These are phyloP conservation scores for Catharus ustulatus DNA, from an alignment of 2,797 vertebrate species.

Conservation along the genomic window DNA sequence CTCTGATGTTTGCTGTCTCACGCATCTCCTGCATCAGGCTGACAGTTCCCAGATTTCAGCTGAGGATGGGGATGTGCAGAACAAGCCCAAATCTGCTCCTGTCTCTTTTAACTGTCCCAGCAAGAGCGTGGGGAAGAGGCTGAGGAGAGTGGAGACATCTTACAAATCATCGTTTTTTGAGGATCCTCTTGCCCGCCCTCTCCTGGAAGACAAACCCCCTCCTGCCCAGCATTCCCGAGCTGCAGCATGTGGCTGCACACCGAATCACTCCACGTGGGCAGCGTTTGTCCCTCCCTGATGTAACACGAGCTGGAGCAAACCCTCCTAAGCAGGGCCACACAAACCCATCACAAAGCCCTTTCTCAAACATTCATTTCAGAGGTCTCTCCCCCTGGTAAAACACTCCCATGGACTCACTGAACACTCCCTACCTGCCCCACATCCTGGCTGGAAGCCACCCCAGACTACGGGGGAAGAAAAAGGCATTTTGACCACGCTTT, in stretches of 20 bases:
- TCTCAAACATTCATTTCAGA: background rate
- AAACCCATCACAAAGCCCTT: background rate
- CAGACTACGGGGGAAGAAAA: rapidly evolving
- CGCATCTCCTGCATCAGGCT: background rate
- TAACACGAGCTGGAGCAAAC: background rate
- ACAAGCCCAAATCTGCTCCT: slow-evolving; percentile 23
- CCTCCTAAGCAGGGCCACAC: background rate
- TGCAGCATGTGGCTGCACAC: rapidly evolving
- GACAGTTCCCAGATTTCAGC: slow-evolving; percentile 55
- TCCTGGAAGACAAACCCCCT: background rate
- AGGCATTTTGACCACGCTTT: background rate
- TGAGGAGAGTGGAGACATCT: background rate
- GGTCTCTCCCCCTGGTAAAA: rapidly evolving
- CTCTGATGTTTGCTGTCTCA: slow-evolving; percentile 67
- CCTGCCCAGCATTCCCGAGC: background rate
- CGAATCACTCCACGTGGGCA: background rate
- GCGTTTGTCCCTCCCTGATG: rapidly evolving
- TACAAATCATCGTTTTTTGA: rapidly evolving
- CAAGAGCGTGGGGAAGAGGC: background rate
- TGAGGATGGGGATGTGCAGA: background rate
- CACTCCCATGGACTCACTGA: background rate
- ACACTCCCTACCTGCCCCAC: background rate
- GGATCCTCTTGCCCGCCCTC: background rate
- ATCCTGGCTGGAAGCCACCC: background rate
- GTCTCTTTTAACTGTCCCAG: background rate